Evolutionary conservation across 2,888 invertebrate genomes (phyloP), one percentile per base, ranked within the genome.

Genomic region (Lithophane leautieri): DNA sequence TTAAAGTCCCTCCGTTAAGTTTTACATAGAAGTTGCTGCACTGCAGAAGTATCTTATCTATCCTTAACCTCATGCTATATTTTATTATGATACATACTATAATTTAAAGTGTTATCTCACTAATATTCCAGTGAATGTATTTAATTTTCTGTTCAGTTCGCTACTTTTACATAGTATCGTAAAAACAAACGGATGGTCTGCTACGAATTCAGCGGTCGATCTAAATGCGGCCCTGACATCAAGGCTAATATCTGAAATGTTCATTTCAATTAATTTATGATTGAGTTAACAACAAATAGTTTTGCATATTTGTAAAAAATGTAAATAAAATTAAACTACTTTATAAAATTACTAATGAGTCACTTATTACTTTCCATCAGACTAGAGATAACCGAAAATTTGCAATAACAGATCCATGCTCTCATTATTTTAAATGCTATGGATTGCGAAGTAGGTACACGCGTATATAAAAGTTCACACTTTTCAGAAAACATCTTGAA

Each of bases 141-240:
- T 86, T 65, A 88, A 47, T 52, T 85, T 81, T 82, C 84, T 81
- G 67, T 85, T 85, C 78, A 81, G 77, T 71, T 78, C 80, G 65
- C 83, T 87, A 73, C 75, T 88, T 80, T 84, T 88, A 89, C 82
- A 86, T 70, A 84, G 85, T 81, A 91, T 82, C 74, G 70, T 71
- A 86, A 89, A 90, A 80, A 87, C 70, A 85, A 91, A 91, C 65
- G 91, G 91, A 74, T 80, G 91, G 80, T 90, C 89, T 73, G 90
- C 89, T 74, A 86, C 75, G 71, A 91, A 89, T 73, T 79, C 84
- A 62, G 75, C 72, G 62, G 78, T 78, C 62, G 83, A 76, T 81
- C 72, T 79, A 85, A 90, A 90, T 73, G 86, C 86, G 44, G 88
- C 80, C 84, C 90, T 89, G 82, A 76, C 66, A 62, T 84, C 83